Conservation (phyloP, 2,797 vertebrate species). For the Hylomyscus alleni region DNA sequence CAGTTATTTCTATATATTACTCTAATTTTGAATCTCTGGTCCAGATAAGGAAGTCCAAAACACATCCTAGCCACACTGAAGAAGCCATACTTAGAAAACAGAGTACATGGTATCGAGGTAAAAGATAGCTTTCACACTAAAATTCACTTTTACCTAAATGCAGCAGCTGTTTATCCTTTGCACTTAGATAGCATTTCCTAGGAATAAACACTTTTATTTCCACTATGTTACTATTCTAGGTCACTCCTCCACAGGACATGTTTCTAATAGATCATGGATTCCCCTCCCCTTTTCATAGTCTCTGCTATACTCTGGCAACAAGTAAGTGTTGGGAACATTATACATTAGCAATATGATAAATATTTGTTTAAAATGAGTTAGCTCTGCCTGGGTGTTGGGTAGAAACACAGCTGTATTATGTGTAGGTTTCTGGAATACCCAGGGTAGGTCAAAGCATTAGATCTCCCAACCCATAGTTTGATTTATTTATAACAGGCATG, state of each 20-base stretch:
- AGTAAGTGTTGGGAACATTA: background rate
- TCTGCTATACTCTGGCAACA: background rate
- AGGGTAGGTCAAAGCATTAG: background rate
- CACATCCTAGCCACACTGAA: background rate
- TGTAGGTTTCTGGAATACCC: background rate
- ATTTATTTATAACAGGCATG: background rate
- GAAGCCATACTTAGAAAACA: background rate
- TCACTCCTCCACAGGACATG: background rate
- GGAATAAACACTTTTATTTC: constrained; percentile 23
- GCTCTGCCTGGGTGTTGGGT: background rate
- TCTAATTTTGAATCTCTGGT: constrained; percentile 24
- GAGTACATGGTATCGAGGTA: background rate
- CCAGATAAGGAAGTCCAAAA: constrained; percentile 22
- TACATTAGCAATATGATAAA: constrained; percentile 29
- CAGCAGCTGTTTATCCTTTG: background rate
- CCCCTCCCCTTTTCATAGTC: background rate
- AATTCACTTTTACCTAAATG: background rate
- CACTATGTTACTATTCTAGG: background rate
- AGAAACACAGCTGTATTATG: background rate
- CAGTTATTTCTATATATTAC: constrained; percentile 17
- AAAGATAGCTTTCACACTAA: constrained; percentile 15
- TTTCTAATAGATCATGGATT: background rate
- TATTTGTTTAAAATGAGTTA: constrained; percentile 56
- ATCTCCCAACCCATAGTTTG: background rate
- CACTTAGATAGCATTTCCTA: constrained; percentile 32